phyloP scores from a whole-genome alignment of 2,797 vertebrate genomes.

The Poecilia velifera region DNA sequence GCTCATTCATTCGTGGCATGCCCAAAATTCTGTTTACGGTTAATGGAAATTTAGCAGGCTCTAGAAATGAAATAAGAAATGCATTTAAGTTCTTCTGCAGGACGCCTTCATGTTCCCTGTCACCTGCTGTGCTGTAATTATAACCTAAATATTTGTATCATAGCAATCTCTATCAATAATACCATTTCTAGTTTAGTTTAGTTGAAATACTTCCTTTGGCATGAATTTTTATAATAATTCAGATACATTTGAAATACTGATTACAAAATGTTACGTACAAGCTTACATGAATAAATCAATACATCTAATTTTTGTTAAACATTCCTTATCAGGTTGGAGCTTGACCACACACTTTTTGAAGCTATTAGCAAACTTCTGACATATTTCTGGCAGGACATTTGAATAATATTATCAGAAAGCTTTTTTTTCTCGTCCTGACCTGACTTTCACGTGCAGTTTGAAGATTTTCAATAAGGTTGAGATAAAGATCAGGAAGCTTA shows the following conservation, averaged over 20 bases:
- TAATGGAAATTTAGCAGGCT: conserved; percentile 23
- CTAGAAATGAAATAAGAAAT: conserved; percentile 34
- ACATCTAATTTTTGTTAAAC: background rate
- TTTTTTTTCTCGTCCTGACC: background rate
- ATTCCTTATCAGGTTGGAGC: background rate
- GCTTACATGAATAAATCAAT: background rate
- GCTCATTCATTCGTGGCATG: conserved; percentile 35
- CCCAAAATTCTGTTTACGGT: conserved; percentile 37
- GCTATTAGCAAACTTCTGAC: background rate
- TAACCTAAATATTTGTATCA: background rate
- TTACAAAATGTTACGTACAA: background rate
- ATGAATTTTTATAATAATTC: background rate
- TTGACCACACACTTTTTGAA: background rate
- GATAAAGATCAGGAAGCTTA: background rate
- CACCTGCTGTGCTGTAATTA: conserved; percentile 1
- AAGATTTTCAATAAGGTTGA: background rate
- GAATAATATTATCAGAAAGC: background rate
- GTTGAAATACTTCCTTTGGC: background rate
- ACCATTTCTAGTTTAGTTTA: background rate
- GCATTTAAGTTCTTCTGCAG: conserved; percentile 11
- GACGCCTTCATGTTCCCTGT: conserved; percentile 5
- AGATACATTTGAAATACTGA: background rate
- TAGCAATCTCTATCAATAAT: background rate
- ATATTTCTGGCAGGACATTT: background rate
- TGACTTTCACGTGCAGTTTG: background rate